Percentiles rank a stretch among this genome's conserved stretches.
These are phyloP conservation scores for Marasmarcha lunaedactyla DNA, from an alignment of 2,888 invertebrate species.

Conservation along the genomic window DNA sequence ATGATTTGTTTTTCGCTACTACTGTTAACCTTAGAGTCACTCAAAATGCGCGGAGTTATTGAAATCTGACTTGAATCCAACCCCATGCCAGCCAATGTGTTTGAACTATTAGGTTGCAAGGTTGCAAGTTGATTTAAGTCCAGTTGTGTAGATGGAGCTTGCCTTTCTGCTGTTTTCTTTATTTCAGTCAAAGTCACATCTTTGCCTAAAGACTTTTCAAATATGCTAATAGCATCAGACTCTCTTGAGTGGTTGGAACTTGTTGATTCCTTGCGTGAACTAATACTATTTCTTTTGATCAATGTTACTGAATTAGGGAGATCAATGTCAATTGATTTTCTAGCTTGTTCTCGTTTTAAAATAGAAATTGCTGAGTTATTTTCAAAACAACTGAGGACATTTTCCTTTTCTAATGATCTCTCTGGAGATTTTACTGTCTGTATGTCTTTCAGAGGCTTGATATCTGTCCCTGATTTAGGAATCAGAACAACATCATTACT, in stretches of 20 bases:
- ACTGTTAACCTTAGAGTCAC: constrained; percentile 27
- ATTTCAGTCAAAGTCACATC: constrained; percentile 64
- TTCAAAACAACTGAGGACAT: constrained; percentile 61
- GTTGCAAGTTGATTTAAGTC: constrained; percentile 54
- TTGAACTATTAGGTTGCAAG: constrained; percentile 38
- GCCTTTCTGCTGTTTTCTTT: constrained; percentile 55
- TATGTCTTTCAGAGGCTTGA: constrained; percentile 55
- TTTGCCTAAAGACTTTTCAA: constrained; percentile 60
- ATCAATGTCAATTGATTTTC: constrained; percentile 59
- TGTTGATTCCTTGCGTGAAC: constrained; percentile 58
- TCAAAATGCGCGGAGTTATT: constrained; percentile 40
- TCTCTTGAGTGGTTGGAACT: constrained; percentile 58
- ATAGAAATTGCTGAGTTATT: constrained; percentile 66
- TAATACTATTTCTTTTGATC: constrained; percentile 58
- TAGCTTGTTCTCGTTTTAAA: constrained; percentile 57
- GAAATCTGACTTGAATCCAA: constrained; percentile 56
- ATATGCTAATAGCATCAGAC: constrained; percentile 60
- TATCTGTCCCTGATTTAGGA: constrained; percentile 56
- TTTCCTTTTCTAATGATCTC: constrained; percentile 53
- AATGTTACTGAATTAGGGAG: constrained; percentile 58
- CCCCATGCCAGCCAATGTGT: constrained; percentile 31
- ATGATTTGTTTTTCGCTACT: constrained; percentile 35
- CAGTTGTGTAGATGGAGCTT: constrained; percentile 26
- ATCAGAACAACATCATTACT: constrained; percentile 61
- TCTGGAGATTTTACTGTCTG: constrained; percentile 57